Base-by-base conservation (phyloP, 64 coral and sea anemone species). In the Acropora yongei region DNA sequence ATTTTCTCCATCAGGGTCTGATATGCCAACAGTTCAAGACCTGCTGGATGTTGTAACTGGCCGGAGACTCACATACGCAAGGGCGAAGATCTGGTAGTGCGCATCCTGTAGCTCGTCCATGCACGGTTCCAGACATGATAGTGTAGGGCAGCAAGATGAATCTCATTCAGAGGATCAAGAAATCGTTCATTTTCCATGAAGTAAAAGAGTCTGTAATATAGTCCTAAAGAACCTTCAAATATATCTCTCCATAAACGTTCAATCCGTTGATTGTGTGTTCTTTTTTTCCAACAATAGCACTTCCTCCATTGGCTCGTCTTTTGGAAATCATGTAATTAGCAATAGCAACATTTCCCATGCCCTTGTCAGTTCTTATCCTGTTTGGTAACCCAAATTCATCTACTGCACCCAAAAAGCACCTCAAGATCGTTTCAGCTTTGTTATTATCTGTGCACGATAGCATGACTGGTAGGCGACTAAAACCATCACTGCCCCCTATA, bases 311-410 rank as follows among this genome's bases (percentile, higher is more conserved):
- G 44, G 68, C 81, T 40, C 92, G 86, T 47, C 92, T 94, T 41
- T 53, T 88, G 86, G 87, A 94, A 90, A 95, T 95, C 93, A 90
- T 95, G 63, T 90, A 90, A 18, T 95, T 80, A 19, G 77, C 93
- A 84, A 90, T 95, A 40, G 44, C 75, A 85, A 95, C 92, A 94
- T 94, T 94, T 86, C 89, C 93, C 58, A 79, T 72, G 16, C 30
- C 30, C 30, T 30, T 30, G 30, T 30, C 30, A 30, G 30, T 30
- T 30, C 30, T 30, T 79, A 94, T 87, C 80, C 92, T 74, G 75
- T 80, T 94, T 82, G 92, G 92, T 53, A 93, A 77, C 6, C 92
- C 92, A 93, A 82, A 93, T 61, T 16, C 74, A 66, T 93, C 66
- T 61, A 93, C 92, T 82, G 92, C 63, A 11, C 13, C 41, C 74